Base-by-base conservation (phyloP, 2,113 vertebrate species). In the Pyrgilauda ruficollis region DNA sequence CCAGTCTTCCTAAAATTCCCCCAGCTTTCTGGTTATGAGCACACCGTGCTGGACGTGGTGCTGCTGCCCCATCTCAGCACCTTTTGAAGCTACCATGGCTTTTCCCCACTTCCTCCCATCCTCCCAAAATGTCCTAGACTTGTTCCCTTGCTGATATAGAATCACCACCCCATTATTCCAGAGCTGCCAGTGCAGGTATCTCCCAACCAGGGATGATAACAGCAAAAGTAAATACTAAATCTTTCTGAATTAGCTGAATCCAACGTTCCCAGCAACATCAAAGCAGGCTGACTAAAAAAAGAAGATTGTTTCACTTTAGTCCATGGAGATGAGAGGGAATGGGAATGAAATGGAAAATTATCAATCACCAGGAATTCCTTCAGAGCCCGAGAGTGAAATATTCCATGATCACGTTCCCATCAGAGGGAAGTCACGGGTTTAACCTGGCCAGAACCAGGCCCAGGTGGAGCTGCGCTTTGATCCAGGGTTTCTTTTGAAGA, bases 401-500 rank as follows among this genome's bases (percentile, higher is more conserved):
- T 62, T 78, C 89, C 46, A 22, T 3, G 30, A 1, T 44, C 52
- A 35, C 7, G 52, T 52, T 78, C 44, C 76, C 35, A 21, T 64
- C 82, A 74, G 61, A 55, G 75, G 12, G 50, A 2, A 17, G 44
- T 4, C 89, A 31, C 2, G 3, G 44, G 33, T 56, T 87, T 75
- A 52, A 84, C 80, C 64, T 19, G 67, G 64, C 73, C 88, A 63
- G 83, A 63, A 2, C 76, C 79, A 24, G 10, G 12, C 39, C 83
- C n/a, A 26, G 73, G 5, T 21, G 18, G 69, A 68, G 23, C 73
- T 41, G 73, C 52, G 8, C 73, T 93, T 90, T 76, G 92, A 94
- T 47, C 43, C 26, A 75, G 85, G 76, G 18, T 26, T 87, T 92
- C 86, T 59, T 94, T 89, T 90, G 83, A 92, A 93, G 76, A 84